Evolutionary conservation across 2,888 invertebrate species (phyloP).

Genomic region (Tupiocoris notatus): DNA sequence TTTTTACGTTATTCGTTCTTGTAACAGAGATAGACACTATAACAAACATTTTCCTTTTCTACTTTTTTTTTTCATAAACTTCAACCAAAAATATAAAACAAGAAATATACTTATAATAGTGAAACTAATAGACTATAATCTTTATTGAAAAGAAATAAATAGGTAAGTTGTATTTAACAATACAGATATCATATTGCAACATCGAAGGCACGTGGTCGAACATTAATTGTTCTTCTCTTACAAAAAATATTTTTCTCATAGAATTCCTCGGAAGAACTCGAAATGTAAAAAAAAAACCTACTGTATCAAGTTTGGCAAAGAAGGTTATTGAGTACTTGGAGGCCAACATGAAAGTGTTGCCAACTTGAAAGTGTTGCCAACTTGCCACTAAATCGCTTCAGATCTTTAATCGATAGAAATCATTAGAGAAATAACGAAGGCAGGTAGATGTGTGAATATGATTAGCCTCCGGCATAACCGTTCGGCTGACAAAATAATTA

Average conservation of each 20-base stretch:
- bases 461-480: too few species aligned
- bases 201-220: constrained; percentile 28
- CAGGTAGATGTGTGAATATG: background rate
- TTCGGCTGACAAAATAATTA: too few species aligned
- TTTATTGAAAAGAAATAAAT: constrained; percentile 37
- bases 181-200: constrained; percentile 35
- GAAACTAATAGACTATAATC: constrained; percentile 40
- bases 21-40: too few species aligned
- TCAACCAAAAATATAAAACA: constrained; percentile 35
- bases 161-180: constrained; percentile 32
- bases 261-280: constrained; percentile 11
- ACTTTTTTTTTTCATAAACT: constrained; percentile 25
- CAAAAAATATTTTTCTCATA: background rate
- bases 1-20: too few species aligned
- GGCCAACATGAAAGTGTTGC: background rate
- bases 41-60: background rate
- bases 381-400: background rate
- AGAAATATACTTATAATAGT: constrained; percentile 28
- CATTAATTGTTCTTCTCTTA: too few species aligned
- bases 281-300: background rate
- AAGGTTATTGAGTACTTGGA: too few species aligned
- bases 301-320: background rate
- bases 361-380: constrained; percentile 5
- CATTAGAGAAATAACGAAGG: background rate
- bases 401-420: background rate